Conservation (phyloP, 2,797 vertebrate genomes). For the Protosalanx chinensis region DNA sequence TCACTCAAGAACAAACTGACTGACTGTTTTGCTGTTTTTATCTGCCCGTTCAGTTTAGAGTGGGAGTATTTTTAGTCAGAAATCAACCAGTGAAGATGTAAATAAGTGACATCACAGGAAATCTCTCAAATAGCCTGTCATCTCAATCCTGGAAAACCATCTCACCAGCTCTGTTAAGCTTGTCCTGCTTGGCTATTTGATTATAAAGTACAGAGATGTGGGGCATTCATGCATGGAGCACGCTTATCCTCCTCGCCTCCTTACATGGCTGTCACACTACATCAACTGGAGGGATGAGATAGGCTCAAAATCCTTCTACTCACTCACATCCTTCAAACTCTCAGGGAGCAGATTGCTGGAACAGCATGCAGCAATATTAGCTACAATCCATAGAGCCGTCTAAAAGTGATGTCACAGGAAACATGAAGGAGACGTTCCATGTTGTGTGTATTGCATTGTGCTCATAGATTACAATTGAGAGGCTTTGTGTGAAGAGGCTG, state of each 20-base stretch:
- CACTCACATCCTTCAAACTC: conserved; percentile 1
- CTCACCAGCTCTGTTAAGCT: conserved; percentile 48
- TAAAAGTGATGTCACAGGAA: too few species aligned
- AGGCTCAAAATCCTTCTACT: conserved; percentile 33
- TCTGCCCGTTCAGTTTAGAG: conserved; percentile 10
- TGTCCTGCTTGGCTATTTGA: conserved; percentile 41
- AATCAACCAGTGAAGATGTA: conserved; percentile 33
- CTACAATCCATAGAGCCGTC: conserved; percentile 1
- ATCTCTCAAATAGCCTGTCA: conserved; percentile 68
- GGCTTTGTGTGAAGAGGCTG: background rate
- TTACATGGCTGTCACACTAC: conserved; percentile 49
- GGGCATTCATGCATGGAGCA: conserved; percentile 19
- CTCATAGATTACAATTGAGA: background rate
- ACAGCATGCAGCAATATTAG: conserved; percentile 16
- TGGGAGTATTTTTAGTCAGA: conserved; percentile 10
- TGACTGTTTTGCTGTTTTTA: conserved; percentile 6
- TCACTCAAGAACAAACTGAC: background rate
- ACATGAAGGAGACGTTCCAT: too few species aligned
- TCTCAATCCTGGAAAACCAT: conserved; percentile 42
- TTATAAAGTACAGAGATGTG: conserved; percentile 39
- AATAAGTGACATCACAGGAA: conserved; percentile 60
- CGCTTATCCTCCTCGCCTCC: conserved; percentile 38
- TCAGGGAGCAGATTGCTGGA: conserved; percentile 1
- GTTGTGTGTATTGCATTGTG: background rate
- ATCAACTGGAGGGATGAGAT: conserved; percentile 39